Evolutionary conservation across 2,888 invertebrate genomes (phyloP).

Genomic region (Phortica okadai): DNA sequence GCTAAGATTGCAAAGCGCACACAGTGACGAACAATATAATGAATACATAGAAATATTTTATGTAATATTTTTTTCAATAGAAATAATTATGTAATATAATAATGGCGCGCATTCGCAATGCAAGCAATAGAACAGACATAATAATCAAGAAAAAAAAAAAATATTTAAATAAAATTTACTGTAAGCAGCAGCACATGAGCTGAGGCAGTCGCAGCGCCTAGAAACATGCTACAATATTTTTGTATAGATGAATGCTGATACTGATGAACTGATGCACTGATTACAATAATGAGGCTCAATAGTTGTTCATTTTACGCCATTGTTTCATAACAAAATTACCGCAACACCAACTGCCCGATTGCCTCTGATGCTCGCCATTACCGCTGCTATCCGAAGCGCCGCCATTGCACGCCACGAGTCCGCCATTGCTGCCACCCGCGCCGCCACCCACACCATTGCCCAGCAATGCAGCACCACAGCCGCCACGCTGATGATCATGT

Average conservation of each 20-base stretch:
- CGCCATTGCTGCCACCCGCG: conserved; percentile 20
- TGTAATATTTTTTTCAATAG: too few species aligned
- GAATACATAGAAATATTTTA: not conserved
- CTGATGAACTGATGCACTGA: conserved; percentile 28
- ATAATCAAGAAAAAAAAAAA: not conserved
- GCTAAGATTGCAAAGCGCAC: conserved; percentile 27
- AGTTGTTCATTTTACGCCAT: conserved; percentile 86
- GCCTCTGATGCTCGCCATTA: conserved; percentile 63
- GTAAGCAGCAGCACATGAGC: conserved; percentile 4
- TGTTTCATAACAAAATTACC: conserved; percentile 86
- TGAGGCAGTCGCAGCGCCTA: conserved; percentile 21
- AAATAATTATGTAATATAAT: not conserved
- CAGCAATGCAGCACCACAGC: conserved; percentile 48
- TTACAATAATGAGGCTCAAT: conserved; percentile 74
- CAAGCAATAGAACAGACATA: conserved; percentile 7
- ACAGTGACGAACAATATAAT: conserved; percentile 2
- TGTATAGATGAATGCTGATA: not conserved
- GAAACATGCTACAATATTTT: conserved; percentile 17
- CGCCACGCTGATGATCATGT: conserved; percentile 48
- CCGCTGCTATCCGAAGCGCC: conserved; percentile 64
- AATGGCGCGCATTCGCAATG: conserved; percentile 2
- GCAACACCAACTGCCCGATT: conserved; percentile 83
- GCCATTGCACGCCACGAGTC: conserved; percentile 36
- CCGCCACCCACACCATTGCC: conserved; percentile 48
- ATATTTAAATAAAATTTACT: not conserved